Evolutionary conservation across 1,140 invertebrate genomes (phyloP), one percentile per base, ranked within the genome.

Genomic region (Lordiphosa collinella): DNA sequence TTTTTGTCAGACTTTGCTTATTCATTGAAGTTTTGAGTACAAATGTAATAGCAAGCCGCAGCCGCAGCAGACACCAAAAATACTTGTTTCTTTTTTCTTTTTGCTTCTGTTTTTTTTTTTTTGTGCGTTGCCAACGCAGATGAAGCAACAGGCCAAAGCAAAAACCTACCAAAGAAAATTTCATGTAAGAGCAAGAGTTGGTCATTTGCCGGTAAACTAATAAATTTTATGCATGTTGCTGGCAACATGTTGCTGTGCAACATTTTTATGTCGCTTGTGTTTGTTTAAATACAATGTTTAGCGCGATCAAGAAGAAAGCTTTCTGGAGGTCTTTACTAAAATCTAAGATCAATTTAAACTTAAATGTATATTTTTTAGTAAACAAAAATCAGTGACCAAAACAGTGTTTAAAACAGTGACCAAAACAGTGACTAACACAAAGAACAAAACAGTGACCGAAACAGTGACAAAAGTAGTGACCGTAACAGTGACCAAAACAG

Each of bases 131-230:
- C 32, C 41, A 36, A 34, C 31, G 35, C 60, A 60, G 61, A 63
- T 84, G 66, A 71, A 71, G 76, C 76, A 84, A 82, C 76, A 82
- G 56, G 46, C 50, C 46, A 63, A 51, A 14, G 46, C 32, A 61
- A 41, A 43, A 47, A 31, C 8, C 46, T 14, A 35, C 25, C 6
- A 16, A 50, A 38, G 37, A 53, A 56, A 50, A 64, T 50, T 29
- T 25, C 34, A 36, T 18, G 32, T 35, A 53, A 49, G 46, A 51
- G 59, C 49, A 11, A 50, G 32, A 61, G 11, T 12, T 11, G 4
- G 16, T 35, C 34, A 51, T 44, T 51, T 38, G 41, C 22, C 41
- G 41, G 41, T 12, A 31, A 44, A 9, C 41, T 44, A 44, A 44
- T 44, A 25, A 31, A 44, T 29, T 29, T 12, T 43, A 31, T 2